Conservation (phyloP, 2,888 invertebrate species). For the Eledona agricola region DNA sequence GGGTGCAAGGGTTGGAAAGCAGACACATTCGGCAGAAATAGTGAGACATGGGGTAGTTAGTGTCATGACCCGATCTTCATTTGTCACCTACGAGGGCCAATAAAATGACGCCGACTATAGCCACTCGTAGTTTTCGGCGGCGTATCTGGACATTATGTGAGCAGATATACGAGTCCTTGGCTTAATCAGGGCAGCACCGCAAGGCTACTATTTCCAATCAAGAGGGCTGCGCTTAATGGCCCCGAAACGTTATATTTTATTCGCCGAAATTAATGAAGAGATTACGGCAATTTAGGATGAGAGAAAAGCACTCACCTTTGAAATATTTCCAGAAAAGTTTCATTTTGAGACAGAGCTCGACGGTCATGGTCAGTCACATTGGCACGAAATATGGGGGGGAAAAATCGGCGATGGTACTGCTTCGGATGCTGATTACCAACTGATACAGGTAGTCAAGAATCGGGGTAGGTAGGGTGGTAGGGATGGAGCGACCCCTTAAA, state of each 20-base stretch:
- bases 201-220: conserved; percentile 60
- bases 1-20: conserved; percentile 11
- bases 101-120: conserved; percentile 62
- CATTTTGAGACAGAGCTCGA: conserved; percentile 53
- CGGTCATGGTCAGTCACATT: conserved; percentile 43
- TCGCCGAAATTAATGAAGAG: conserved; percentile 42
- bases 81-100: conserved; percentile 62
- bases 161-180: conserved; percentile 51
- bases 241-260: conserved; percentile 43
- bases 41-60: conserved; percentile 55
- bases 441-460: conserved; percentile 50
- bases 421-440: conserved; percentile 48
- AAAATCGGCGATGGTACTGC: conserved; percentile 8
- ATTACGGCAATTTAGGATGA: conserved; percentile 19
- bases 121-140: conserved; percentile 55
- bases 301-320: conserved; percentile 46
- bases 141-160: conserved; percentile 58
- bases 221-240: conserved; percentile 59
- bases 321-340: conserved; percentile 51
- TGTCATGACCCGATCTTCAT: conserved; percentile 64
- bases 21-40: conserved; percentile 10
- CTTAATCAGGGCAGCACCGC: conserved; percentile 56
- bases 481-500: conserved; percentile 47
- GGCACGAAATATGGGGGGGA: no score
- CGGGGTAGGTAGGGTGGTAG: conserved; percentile 41